These are phyloP conservation scores for Phalera bucephala DNA, from an alignment of 2,888 invertebrate species.

Conservation along the genomic window DNA sequence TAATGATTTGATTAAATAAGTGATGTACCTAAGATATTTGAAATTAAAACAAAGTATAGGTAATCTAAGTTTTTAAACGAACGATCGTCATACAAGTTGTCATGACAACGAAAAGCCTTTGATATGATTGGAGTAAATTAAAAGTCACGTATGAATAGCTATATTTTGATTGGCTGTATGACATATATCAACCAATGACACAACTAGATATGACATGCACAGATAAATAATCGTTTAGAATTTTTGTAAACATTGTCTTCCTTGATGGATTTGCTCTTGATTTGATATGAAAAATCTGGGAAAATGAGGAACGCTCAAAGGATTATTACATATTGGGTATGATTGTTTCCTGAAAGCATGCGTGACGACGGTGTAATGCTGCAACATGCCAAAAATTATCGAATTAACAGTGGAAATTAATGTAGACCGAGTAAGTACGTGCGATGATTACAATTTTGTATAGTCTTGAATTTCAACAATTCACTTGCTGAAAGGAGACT, in stretches of 20 bases:
- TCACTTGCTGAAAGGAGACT: too few relatives aligned
- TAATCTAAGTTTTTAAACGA: neutral
- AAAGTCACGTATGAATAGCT: neutral
- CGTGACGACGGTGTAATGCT: conserved; percentile 27
- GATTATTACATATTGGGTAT: conserved; percentile 8
- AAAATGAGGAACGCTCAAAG: neutral
- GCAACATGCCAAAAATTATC: conserved; percentile 79
- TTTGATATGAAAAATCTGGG: neutral
- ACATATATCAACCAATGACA: neutral
- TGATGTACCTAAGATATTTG: too few relatives aligned
- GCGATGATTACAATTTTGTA: too few relatives aligned
- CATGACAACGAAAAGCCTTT: neutral
- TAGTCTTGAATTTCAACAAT: too few relatives aligned
- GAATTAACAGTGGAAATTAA: conserved; percentile 83
- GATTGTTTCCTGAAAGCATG: conserved; percentile 16
- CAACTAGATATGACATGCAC: neutral
- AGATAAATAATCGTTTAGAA: too few relatives aligned
- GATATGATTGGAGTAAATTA: neutral
- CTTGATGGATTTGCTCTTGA: neutral
- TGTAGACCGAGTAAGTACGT: conserved; percentile 76
- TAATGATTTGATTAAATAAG: too few relatives aligned
- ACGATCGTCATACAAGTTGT: neutral
- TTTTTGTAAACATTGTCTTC: neutral
- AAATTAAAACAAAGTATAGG: too few relatives aligned
- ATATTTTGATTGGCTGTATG: neutral